Evolutionary conservation across 37 sponge, comb jelly and placozoan species (phyloP), one percentile per base, ranked within the genome.

Genomic region (Tethya wilhelma): DNA sequence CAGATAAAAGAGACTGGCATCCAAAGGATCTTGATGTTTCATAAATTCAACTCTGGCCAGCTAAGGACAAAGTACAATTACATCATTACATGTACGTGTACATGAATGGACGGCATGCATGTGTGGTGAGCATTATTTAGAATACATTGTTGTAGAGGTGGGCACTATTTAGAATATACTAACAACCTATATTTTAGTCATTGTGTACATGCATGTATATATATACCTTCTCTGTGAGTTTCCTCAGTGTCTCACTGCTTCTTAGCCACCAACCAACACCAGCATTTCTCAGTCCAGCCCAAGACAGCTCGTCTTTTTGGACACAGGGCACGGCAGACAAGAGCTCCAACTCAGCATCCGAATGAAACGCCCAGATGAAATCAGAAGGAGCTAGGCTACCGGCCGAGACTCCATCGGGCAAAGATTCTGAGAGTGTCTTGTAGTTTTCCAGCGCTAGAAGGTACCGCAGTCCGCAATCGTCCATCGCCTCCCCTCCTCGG

Each of bases 191-290:
- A 9, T 17, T 19, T 49, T 17, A 9, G 9, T 17, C 9, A 49
- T 49, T 49, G 55, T 49, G 73, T 20, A 37, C 38, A 56, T 60
- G 4, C 20, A 59, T 53, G 31, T 12, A 31, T 4, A 12, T 38
- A 22, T 77, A 5, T 78, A 96, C 96, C 83, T 86, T 96, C 46
- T 96, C 96, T 9, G 89, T 87, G 8, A 93, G 78, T 64, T 76
- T 74, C 68, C 87, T 79, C 42, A 98, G 84, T 5, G 84, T 82
- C 44, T 94, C 92, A 32, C 68, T 63, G 71, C 94, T 96, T 20
- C 99, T 31, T 28, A 98, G 55, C 99, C 99, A 98, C 97, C 97
- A 96, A 0, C 99, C 94, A 34, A 91, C 90, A 0, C 99, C 99
- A 22, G 84, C 90, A 56, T 85, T 82, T 33, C 87, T 75, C 73